Evolutionary conservation across 92 coral and sea anemone species (phyloP).

Genomic region (Zoanthus gigantus): DNA sequence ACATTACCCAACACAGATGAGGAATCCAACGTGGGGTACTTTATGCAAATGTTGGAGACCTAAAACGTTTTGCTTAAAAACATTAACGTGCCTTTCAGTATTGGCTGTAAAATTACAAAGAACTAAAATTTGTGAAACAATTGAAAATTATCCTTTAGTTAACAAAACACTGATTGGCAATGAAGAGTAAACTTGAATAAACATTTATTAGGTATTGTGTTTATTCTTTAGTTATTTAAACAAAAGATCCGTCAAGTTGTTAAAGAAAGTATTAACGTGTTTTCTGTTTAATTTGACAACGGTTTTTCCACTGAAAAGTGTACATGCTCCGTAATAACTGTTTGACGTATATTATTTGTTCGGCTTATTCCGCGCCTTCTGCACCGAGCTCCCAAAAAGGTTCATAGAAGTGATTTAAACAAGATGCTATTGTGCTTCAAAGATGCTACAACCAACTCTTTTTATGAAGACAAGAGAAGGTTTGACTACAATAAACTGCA

Average conservation of each 20-base stretch:
- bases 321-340: background rate
- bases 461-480: background rate
- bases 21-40: background rate
- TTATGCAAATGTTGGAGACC: conserved; percentile 4
- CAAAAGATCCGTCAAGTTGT: conserved; percentile 30
- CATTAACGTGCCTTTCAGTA: background rate
- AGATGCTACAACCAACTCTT: background rate
- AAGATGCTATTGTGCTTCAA: background rate
- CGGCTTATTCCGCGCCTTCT: background rate
- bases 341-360: background rate
- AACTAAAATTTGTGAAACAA: background rate
- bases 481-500: background rate
- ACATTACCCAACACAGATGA: too few species aligned
- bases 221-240: background rate
- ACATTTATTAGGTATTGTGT: background rate
- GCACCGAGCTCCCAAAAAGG: background rate
- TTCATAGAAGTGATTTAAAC: background rate
- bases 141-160: background rate
- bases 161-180: background rate
- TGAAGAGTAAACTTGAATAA: background rate
- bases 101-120: background rate
- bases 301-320: background rate
- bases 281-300: conserved; percentile 15
- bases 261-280: conserved; percentile 2
- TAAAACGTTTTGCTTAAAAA: background rate